These are phyloP conservation scores for Imbricaverruca yamaguchii DNA, from an alignment of 2,888 invertebrate genomes.

Conservation along the genomic window DNA sequence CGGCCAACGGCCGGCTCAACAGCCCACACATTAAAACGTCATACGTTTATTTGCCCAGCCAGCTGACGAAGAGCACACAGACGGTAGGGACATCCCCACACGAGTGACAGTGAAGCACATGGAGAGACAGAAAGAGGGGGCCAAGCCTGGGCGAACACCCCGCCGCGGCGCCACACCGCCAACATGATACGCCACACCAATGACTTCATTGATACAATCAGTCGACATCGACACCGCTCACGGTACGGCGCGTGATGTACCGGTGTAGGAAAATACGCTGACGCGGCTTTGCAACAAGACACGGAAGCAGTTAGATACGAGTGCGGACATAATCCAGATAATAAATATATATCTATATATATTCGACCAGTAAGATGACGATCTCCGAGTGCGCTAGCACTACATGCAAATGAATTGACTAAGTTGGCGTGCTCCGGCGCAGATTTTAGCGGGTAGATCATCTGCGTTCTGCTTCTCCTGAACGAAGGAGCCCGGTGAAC, in stretches of 20 bases:
- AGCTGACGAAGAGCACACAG: neutral
- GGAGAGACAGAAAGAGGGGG: neutral
- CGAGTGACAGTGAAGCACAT: neutral
- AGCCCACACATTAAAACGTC: neutral
- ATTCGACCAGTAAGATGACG: neutral
- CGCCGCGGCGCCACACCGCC: neutral
- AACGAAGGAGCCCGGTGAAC: neutral
- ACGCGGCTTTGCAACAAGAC: neutral
- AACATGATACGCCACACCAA: no score
- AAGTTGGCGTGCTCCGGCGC: neutral
- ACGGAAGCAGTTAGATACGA: neutral
- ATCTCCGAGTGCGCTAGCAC: neutral
- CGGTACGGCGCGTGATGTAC: neutral
- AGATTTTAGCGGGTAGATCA: neutral
- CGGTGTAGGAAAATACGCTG: neutral
- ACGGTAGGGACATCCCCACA: neutral
- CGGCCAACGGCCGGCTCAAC: no score
- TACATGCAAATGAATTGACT: slow-evolving; percentile 18
- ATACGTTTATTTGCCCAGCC: neutral
- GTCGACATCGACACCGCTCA: neutral
- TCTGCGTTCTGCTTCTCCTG: neutral
- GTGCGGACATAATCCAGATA: neutral
- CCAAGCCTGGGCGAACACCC: neutral
- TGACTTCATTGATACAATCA: neutral
- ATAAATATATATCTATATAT: neutral